These are phyloP conservation scores for Propithecus deckenii DNA, from an alignment of 2,797 vertebrate genomes.

Conservation along the genomic window DNA sequence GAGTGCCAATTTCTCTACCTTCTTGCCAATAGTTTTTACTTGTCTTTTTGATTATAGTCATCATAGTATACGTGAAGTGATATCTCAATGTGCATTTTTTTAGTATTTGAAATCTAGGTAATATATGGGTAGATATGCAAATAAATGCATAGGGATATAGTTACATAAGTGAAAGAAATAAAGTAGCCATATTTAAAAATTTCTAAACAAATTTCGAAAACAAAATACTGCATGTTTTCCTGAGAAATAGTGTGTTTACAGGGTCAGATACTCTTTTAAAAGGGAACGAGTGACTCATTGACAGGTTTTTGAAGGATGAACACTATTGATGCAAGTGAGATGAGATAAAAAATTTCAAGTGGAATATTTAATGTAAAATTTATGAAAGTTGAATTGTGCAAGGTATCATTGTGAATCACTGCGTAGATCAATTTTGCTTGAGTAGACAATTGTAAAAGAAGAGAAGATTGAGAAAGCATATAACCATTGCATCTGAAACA, in stretches of 20 bases:
- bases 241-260: background rate
- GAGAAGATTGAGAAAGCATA: background rate
- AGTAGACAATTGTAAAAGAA: background rate
- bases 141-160: background rate
- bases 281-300: background rate
- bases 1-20: background rate
- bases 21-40: background rate
- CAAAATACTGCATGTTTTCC: background rate
- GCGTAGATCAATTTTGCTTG: background rate
- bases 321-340: background rate
- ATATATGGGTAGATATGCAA: background rate
- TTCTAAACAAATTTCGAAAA: background rate
- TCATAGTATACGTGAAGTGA: background rate
- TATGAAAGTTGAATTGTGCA: background rate
- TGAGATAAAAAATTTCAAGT: background rate
- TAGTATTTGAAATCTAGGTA: background rate
- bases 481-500: background rate
- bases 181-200: background rate
- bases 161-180: background rate
- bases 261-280: background rate
- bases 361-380: constrained; percentile 15
- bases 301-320: background rate
- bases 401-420: background rate
- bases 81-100: background rate
- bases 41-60: background rate